Percentiles rank a stretch among this genome's conserved stretches.
These are phyloP conservation scores for Pardosa pseudoannulata DNA, from an alignment of 2,888 invertebrate genomes.

Conservation along the genomic window DNA sequence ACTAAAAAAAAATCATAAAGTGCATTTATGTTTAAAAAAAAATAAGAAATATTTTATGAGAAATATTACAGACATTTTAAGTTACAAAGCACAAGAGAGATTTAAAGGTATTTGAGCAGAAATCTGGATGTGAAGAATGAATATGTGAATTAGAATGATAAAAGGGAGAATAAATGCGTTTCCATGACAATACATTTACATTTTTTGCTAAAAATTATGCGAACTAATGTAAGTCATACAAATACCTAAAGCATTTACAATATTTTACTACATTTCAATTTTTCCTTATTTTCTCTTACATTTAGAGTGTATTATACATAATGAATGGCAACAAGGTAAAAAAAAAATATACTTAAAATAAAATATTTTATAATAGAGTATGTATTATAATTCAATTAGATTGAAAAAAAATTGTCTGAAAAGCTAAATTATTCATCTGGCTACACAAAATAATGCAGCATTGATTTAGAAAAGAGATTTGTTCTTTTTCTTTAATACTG, in stretches of 20 bases:
- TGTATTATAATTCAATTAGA: too few relatives aligned
- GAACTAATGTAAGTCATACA: neutral
- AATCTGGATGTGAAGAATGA: constrained; percentile 28
- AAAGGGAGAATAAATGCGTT: neutral
- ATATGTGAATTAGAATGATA: constrained; percentile 10
- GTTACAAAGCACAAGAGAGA: constrained; percentile 13
- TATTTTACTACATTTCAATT: neutral
- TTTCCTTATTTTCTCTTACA: neutral
- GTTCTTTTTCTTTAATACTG: too few relatives aligned
- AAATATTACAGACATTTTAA: neutral
- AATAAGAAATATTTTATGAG: neutral
- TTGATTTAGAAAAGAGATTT: too few relatives aligned
- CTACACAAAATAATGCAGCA: too few relatives aligned
- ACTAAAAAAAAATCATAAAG: too few relatives aligned
- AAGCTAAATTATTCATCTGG: too few relatives aligned
- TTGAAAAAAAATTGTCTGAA: too few relatives aligned
- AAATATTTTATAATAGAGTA: too few relatives aligned
- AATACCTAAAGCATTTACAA: neutral
- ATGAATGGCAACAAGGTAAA: too few relatives aligned
- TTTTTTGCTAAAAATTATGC: neutral
- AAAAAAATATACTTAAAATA: too few relatives aligned
- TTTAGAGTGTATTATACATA: neutral
- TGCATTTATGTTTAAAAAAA: too few relatives aligned
- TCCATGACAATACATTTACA: neutral
- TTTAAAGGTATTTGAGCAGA: constrained; percentile 49